Conservation (phyloP, 2,113 vertebrate species). For the Ovibos moschatus region DNA sequence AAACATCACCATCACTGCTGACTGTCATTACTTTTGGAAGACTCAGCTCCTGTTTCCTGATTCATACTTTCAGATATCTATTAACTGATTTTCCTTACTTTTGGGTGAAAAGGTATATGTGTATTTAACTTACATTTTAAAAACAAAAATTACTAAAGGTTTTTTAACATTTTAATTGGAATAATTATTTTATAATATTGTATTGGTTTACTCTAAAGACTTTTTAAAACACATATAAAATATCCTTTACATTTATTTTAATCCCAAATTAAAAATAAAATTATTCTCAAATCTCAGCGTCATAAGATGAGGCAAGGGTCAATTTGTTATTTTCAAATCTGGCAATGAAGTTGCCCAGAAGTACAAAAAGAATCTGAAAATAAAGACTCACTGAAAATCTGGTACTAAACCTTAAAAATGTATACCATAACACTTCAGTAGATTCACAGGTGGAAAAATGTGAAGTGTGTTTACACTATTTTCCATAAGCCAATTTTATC, state of each 20-base stretch:
- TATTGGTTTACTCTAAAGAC: neutral
- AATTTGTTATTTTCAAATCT: neutral
- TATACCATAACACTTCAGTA: constrained; percentile 3
- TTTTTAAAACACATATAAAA: neutral
- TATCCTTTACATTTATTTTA: neutral
- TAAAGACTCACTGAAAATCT: neutral
- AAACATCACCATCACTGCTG: neutral
- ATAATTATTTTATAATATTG: neutral
- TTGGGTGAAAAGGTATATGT: neutral
- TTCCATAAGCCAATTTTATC: constrained; percentile 54
- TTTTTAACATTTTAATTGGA: neutral
- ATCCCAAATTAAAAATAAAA: neutral
- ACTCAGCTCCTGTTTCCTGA: neutral
- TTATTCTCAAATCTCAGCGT: neutral
- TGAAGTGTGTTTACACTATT: constrained; percentile 35
- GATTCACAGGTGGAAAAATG: constrained; percentile 43
- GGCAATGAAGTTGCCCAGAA: neutral
- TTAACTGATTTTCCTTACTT: neutral
- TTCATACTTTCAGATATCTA: neutral
- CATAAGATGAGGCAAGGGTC: neutral
- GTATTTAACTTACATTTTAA: neutral
- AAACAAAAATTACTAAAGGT: neutral
- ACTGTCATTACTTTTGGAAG: neutral
- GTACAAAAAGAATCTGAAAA: neutral
- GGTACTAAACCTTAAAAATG: neutral